phyloP scores from a whole-genome alignment of 2,888 invertebrate genomes.

The Drosophila aldrichi region DNA sequence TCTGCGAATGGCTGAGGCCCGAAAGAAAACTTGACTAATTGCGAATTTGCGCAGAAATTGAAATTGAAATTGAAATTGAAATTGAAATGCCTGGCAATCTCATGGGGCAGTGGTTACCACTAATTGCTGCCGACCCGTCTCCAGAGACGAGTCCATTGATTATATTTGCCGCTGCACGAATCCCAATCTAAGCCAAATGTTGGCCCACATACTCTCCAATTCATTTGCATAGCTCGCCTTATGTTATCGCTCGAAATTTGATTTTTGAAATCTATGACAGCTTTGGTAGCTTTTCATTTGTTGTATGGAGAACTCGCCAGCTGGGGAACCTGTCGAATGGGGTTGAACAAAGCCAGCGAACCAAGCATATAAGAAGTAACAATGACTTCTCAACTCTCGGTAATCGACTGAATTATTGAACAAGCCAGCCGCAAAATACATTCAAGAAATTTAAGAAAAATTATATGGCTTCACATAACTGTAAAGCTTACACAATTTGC shows the following conservation, averaged over 20 bases:
- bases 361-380: background rate
- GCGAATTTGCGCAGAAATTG: conserved; percentile 66
- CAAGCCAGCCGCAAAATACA: background rate
- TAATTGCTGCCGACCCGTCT: conserved; percentile 55
- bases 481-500: background rate
- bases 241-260: background rate
- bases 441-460: background rate
- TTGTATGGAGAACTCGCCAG: conserved; percentile 2
- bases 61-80: conserved; percentile 52
- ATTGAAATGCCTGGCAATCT: conserved; percentile 42
- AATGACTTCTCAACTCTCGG: background rate
- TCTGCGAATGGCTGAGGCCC: background rate
- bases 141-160: conserved; percentile 42
- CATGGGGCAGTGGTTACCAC: conserved; percentile 31
- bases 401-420: background rate
- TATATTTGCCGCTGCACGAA: conserved; percentile 35
- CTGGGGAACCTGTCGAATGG: conserved; percentile 4
- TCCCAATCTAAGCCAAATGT: conserved; percentile 27
- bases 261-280: conserved; percentile 15
- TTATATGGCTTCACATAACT: background rate
- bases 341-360: background rate
- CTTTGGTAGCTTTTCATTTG: conserved; percentile 4
- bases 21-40: conserved; percentile 55
- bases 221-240: conserved; percentile 24
- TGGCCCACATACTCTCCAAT: conserved; percentile 1